Base-by-base conservation (phyloP, 1,140 invertebrate species). In the Drosophila dunni region DNA sequence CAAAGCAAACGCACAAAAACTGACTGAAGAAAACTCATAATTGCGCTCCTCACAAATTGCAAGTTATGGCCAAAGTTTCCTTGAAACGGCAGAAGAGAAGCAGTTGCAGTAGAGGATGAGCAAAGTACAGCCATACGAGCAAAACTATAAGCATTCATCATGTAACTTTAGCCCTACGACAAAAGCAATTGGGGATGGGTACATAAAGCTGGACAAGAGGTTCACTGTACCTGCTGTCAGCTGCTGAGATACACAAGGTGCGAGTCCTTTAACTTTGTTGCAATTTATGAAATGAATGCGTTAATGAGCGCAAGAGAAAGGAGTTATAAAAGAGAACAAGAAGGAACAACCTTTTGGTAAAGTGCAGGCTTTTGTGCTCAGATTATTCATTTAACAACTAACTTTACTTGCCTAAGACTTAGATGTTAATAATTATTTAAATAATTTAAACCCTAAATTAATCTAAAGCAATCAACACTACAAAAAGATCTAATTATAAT, bases 21-120 rank as follows among this genome's bases (percentile, higher is more conserved):
- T 60, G 63, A 65, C 82, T 65, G 65, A 79, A 84, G 81, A 84
- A 88, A 88, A 89, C 80, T 88, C 83, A 88, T 88, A 88, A 88
- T 88, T 88, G 83, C 78, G 79, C 81, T 58, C 75, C 61, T 69
- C 84, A 83, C 83, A 86, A 86, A 86, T 86, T 88, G 84, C 83
- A 74, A 86, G 83, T 83, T 86, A 86, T 86, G 78, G 79, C 72
- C 76, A 54, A 79, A 86, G 83, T 86, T 88, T 17, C 40, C 11
- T 20, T 15, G 46, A 51, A 8, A 50, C n/a, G 4, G 10, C 3
- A 44, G 7, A 11, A 3, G 29, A 54, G 33, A 8, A n/a, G 38
- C 44, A 65, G 48, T 36, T 15, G 15, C 13, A 29, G n/a, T 3
- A 15, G 24, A 3, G 17, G 10, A 57, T 64, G 38, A 62, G 58